These are phyloP conservation scores for Gopherus flavomarginatus DNA, from an alignment of 2,113 vertebrate genomes.

Conservation along the genomic window DNA sequence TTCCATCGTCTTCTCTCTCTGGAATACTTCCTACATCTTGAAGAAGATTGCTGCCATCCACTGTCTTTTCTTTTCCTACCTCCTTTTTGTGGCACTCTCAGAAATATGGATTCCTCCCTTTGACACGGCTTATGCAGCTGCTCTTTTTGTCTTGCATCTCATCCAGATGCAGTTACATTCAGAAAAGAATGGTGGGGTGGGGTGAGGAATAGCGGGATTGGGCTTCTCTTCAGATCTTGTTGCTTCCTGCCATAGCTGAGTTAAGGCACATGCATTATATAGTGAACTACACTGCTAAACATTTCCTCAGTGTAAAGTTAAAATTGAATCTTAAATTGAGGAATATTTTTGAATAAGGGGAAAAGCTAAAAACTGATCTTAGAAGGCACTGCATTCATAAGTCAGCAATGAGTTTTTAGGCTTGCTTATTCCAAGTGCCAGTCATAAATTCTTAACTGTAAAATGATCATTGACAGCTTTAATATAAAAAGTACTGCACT, in stretches of 20 bases:
- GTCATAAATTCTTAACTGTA: slow-evolving; percentile 36
- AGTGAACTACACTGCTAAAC: background rate
- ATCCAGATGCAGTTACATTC: background rate
- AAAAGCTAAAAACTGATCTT: background rate
- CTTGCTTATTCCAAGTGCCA: background rate
- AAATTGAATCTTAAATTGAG: background rate
- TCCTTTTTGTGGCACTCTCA: background rate
- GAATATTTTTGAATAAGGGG: background rate
- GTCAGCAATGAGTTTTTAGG: background rate
- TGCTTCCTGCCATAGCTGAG: background rate
- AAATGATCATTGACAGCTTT: slow-evolving; percentile 52
- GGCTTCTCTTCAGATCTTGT: background rate
- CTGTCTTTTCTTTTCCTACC: background rate
- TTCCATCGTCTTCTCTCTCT: background rate
- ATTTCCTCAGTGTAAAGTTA: background rate
- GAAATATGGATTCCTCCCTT: background rate
- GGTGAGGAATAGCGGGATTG: background rate
- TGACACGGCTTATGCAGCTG: background rate
- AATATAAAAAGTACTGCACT: slow-evolving; percentile 42
- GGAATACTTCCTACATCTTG: background rate
- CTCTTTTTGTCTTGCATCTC: background rate
- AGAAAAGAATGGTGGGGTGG: background rate
- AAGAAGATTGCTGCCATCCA: background rate
- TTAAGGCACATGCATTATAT: background rate
- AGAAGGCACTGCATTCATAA: background rate